A percentile compares a stretch with the other conserved stretches of the same genome.
phyloP scores from a whole-genome alignment of 2,888 invertebrate genomes.

The Chrysolina oricalcia region DNA sequence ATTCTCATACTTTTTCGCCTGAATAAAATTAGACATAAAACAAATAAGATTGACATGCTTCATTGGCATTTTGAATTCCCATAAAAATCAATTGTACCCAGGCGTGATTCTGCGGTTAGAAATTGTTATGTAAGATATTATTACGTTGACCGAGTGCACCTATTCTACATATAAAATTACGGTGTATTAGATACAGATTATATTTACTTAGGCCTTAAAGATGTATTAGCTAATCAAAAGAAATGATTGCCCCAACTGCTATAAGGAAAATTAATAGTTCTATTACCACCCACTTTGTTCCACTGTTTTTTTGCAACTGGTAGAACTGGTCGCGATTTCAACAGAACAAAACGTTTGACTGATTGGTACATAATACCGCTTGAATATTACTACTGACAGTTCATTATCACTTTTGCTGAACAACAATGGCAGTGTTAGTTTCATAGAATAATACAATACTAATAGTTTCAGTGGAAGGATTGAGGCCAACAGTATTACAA shows the following conservation, averaged over 20 bases:
- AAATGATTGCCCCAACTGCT: conserved; percentile 5
- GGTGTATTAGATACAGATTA: conserved; percentile 15
- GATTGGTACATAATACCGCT: neutral
- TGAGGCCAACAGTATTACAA: neutral
- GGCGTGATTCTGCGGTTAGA: neutral
- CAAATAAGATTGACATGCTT: neutral
- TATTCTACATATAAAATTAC: conserved; percentile 8
- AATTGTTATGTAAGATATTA: conserved; percentile 17
- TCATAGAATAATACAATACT: neutral
- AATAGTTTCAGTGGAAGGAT: neutral
- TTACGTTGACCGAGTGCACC: neutral
- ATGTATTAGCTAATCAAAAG: conserved; percentile 20
- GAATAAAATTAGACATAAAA: neutral
- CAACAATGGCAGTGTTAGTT: neutral
- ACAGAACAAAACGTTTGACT: conserved; percentile 11
- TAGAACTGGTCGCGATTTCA: neutral
- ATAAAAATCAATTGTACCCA: neutral
- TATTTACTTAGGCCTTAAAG: conserved; percentile 22
- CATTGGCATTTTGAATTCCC: neutral
- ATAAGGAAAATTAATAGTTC: conserved; percentile 12
- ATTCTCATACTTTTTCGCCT: too few species aligned
- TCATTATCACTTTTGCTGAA: neutral
- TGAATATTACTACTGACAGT: neutral
- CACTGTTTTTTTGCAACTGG: conserved; percentile 3
- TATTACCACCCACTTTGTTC: conserved; percentile 19